These are phyloP conservation scores for Amphiura filiformis DNA, from an alignment of 35 echinoderm and acorn worm genomes.

Conservation along the genomic window DNA sequence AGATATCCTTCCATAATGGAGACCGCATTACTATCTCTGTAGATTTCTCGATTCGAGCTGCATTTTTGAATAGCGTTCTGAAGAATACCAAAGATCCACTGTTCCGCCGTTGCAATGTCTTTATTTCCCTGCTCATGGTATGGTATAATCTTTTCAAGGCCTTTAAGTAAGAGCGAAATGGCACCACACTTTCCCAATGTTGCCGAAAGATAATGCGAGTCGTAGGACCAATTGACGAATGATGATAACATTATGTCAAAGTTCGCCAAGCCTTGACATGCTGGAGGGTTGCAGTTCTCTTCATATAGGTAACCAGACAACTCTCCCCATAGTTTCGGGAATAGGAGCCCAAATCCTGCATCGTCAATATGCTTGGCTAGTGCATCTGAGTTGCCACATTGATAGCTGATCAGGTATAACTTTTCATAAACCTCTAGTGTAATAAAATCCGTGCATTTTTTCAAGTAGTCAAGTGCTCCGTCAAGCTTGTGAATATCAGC, in stretches of 20 bases:
- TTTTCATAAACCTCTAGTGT: background rate
- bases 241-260: background rate
- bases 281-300: background rate
- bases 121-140: background rate
- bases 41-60: background rate
- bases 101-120: background rate
- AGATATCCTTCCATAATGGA: background rate
- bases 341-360: background rate
- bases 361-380: background rate
- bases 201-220: background rate
- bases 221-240: background rate
- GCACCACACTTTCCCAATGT: background rate
- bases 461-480: background rate
- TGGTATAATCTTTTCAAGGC: background rate
- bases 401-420: background rate
- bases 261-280: background rate
- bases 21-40: background rate
- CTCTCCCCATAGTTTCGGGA: background rate
- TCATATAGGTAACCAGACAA: background rate
- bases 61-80: background rate
- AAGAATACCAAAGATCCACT: background rate
- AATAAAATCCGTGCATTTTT: background rate
- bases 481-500: too few relatives aligned
- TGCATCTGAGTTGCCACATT: background rate
- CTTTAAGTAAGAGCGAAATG: background rate